Evolutionary conservation across 2,888 invertebrate species (phyloP), one percentile per base, ranked within the genome.

Genomic region (Ormia ochracea): DNA sequence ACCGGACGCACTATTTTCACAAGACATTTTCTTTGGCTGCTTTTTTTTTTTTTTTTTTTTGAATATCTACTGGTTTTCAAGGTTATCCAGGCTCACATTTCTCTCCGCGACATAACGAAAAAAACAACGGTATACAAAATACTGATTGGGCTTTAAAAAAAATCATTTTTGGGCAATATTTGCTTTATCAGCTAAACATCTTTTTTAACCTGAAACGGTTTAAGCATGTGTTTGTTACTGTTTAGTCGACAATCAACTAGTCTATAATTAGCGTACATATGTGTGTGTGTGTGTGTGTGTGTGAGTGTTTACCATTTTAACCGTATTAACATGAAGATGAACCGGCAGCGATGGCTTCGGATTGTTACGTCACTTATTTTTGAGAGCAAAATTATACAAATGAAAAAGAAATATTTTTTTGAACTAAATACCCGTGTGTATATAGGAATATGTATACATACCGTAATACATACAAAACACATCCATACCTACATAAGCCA

Each of bases 281-380:
- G 9, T 6, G 9, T 43, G n/a, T 19, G 33, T 43, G 7, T 10
- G 26, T 23, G 17, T 21, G 43, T 61, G 9, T 6, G 9, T 43
- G n/a, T 19, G 33, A 31, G 7, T 10, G 26, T 75, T 81, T 78
- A 80, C 81, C 80, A 78, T 74, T 81, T 83, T 82, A 82, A 83
- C 81, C 82, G 82, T 82, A 81, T 81, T 81, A 73, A 80, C 80
- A 74, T 61, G 54, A 81, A 70, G 81, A 80, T 63, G 77, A 73
- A 54, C 70, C 69, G 77, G 68, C 70, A 56, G 54, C 74, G 52
- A 76, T 48, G 59, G 66, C 45, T 56, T 69, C n/a, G 69, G 76
- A 69, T 78, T 82, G 86, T 86, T 86, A 87, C 86, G 87, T 86
- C 86, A 87, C 84, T 74, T 80, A 59, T 69, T 78, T 74, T 66